Percentiles rank a stretch among this genome's conserved stretches.
Conservation (phyloP, 2,888 invertebrate species). For the Nephrotoma appendiculata region DNA sequence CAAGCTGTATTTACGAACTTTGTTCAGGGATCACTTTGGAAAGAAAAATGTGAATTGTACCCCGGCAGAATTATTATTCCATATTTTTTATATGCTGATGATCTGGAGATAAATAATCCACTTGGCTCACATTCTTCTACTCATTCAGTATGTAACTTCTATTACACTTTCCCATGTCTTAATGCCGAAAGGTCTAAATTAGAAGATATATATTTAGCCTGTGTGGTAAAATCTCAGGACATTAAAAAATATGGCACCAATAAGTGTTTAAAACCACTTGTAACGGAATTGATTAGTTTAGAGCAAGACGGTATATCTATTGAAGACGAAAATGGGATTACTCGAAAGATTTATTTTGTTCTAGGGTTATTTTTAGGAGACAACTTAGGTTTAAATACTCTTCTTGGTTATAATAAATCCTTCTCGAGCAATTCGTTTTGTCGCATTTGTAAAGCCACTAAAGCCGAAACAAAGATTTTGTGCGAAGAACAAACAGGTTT, state of each 20-base stretch:
- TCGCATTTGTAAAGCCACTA: constrained; percentile 16
- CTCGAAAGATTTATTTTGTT: not conserved
- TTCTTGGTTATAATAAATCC: constrained; percentile 13
- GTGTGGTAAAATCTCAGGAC: constrained; percentile 16
- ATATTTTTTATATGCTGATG: not conserved
- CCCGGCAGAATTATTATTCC: not conserved
- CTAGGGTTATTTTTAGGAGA: constrained; percentile 6
- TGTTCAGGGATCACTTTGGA: not conserved
- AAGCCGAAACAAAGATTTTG: constrained; percentile 11
- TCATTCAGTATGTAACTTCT: not conserved
- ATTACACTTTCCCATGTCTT: not conserved
- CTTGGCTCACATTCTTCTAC: not conserved
- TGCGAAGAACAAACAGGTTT: constrained; percentile 10
- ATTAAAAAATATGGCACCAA: constrained; percentile 16
- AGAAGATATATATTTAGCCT: constrained; percentile 18
- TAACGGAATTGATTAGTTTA: constrained; percentile 15
- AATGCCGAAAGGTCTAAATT: constrained; percentile 1
- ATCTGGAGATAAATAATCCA: not conserved
- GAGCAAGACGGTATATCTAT: constrained; percentile 15
- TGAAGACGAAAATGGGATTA: not conserved
- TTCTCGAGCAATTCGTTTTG: constrained; percentile 17
- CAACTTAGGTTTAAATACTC: constrained; percentile 15
- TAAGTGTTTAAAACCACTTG: constrained; percentile 16
- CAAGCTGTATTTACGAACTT: too few species aligned
- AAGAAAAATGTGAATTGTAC: not conserved